Conservation (phyloP, 2,113 vertebrate genomes). For the Epinephelus moara region DNA sequence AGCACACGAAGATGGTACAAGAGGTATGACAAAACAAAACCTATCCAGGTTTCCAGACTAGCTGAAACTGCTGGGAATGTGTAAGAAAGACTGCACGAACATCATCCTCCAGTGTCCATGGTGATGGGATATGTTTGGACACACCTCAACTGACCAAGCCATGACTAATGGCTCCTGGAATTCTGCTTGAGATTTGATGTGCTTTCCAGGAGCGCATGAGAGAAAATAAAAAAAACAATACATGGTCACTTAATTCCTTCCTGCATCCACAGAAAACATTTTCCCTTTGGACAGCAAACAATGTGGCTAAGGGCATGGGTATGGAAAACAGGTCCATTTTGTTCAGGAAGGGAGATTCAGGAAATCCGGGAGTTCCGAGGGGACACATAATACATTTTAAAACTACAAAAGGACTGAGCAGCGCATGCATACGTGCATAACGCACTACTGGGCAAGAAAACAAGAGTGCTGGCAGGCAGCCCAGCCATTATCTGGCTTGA, state of each 20-base stretch:
- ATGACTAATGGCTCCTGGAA: constrained; percentile 59
- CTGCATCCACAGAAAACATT: constrained; percentile 43
- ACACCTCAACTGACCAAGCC: constrained; percentile 24
- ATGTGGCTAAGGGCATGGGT: background rate
- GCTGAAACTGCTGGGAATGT: background rate
- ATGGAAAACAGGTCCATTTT: constrained; percentile 25
- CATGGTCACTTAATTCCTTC: constrained; percentile 49
- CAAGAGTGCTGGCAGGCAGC: constrained; percentile 22
- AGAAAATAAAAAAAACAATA: constrained; percentile 61
- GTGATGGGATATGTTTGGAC: constrained; percentile 6
- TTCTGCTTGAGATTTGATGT: constrained; percentile 21
- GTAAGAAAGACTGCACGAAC: background rate
- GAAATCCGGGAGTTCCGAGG: constrained; percentile 32
- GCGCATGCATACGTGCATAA: constrained; percentile 1
- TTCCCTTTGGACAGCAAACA: constrained; percentile 4
- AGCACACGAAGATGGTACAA: background rate
- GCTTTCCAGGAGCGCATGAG: constrained; percentile 32
- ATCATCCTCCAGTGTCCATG: background rate
- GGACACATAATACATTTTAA: constrained; percentile 26
- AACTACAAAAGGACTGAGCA: constrained; percentile 10
- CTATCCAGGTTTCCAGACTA: background rate
- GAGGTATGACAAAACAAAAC: background rate
- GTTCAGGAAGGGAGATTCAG: constrained; percentile 63
- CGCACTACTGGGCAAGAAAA: constrained; percentile 6
- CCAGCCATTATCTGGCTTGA: constrained; percentile 29